Base-by-base conservation (phyloP, 2,797 vertebrate genomes). In the Arnoldichthys spilopterus region DNA sequence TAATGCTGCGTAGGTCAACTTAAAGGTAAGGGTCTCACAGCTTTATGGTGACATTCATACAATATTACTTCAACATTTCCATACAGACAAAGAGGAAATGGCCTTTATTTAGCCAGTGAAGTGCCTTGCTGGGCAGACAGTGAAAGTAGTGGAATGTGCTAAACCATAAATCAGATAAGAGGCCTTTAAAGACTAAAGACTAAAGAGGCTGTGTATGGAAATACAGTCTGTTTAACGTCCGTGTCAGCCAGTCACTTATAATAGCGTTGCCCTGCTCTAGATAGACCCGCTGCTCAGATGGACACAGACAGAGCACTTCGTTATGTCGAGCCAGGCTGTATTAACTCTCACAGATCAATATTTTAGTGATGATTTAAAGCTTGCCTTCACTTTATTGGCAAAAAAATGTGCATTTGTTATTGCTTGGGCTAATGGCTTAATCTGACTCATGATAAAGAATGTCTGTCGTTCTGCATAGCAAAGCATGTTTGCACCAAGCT, bases 401-500 rank as follows among this genome's bases (percentile, higher is more conserved):
- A 37, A 77, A 61, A 45, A 63, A 47, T 62, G 9, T 72, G 74
- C 72, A 64, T 77, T 76, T 82, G 54, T 83, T 84, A 85, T 90
- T 78, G 77, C 59, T 75, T 67, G 71, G 66, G 47, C 76, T 87
- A 84, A 87, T 83, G 68, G 68, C 64, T 82, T 86, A 83, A 87
- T 89, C 80, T 78, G 78, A 68, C 85, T 82, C 73, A 78, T 80
- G 78, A 75, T 77, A 85, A 82, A 79, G 74, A 86, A 86, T 63
- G 76, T 80, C 34, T 67, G 72, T 32, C 71, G 47, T 82, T 80
- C 43, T 82, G 84, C 74, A 74, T 30, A 73, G 73, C 53, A 43
- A 76, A 59, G 49, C 61, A 66, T 76, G 76, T 78, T 81, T 70
- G 34, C 30, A 3, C 34, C 54, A 54, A n/a, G 22, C 18, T 75